Base-by-base conservation (phyloP, 2,797 vertebrate genomes). In the Sylvia borin region DNA sequence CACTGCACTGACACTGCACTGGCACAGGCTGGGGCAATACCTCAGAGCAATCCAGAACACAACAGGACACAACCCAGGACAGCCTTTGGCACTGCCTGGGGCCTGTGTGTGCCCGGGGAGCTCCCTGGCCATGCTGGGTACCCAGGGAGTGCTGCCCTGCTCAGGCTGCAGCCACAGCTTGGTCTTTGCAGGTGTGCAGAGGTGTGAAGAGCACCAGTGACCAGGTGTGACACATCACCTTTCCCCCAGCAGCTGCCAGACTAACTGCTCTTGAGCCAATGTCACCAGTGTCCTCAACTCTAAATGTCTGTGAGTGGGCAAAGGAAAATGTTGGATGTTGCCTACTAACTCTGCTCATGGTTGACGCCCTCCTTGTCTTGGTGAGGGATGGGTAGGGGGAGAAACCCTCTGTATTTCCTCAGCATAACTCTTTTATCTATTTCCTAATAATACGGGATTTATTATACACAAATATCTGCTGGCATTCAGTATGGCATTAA, bases 401-500 rank as follows among this genome's bases (percentile, higher is more conserved):
- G 36, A 88, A 81, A 78, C 10, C 2, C 45, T 65, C 45, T 34
- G 1, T 31, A 58, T 70, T 94, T 82, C 60, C 50, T 71, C 57
- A 38, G 17, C 53, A 4, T 32, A 71, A 34, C 40, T 68, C 43
- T 85, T 85, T 89, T 67, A 85, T 77, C 70, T 81, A 88, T 74
- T 93, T 91, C 38, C 36, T 66, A 68, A 48, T 74, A 95, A 67
- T 20, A 93, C 55, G 36, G 64, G 76, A 91, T 96, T 96, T 80
- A 93, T 95, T 94, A 94, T 83, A 5, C 50, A 78, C 95, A 97
- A 97, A 90, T 96, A 97, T 67, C 93, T 48, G 10, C 50, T 74
- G 88, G 78, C 84, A 74, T 93, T 96, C 95, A 88, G 90, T 54
- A 79, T 68, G 70, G 73, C 73, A 92, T 93, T 97, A 97, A 97